Conservation (phyloP, 2,113 vertebrate genomes). For the Manacus vitellinus region DNA sequence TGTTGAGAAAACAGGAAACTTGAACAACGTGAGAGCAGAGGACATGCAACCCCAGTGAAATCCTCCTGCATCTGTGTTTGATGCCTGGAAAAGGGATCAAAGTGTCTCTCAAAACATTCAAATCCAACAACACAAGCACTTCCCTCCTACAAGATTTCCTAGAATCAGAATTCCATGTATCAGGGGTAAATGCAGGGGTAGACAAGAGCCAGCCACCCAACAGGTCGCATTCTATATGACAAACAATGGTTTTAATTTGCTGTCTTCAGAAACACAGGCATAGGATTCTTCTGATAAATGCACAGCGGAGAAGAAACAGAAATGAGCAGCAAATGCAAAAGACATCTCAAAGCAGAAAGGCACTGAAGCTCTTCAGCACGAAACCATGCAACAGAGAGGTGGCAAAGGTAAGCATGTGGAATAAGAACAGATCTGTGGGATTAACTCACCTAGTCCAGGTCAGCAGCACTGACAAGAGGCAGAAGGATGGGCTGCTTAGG, state of each 20-base stretch:
- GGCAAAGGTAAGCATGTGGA: neutral
- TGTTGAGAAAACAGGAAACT: neutral
- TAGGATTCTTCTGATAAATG: neutral
- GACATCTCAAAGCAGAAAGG: neutral
- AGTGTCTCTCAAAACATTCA: neutral
- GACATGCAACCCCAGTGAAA: neutral
- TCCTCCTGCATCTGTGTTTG: neutral
- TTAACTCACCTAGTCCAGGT: neutral
- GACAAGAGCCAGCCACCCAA: neutral
- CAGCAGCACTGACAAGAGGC: neutral
- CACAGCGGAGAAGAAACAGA: neutral
- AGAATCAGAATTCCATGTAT: neutral
- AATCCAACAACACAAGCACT: neutral
- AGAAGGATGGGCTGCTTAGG: neutral
- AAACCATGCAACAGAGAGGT: rapidly evolving
- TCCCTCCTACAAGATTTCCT: neutral
- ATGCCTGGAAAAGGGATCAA: neutral
- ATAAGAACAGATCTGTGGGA: neutral
- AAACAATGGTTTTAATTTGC: neutral
- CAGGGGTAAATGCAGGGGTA: neutral
- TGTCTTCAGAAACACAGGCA: neutral
- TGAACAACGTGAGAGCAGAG: neutral
- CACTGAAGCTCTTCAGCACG: neutral
- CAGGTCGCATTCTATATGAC: neutral
- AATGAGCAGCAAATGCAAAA: neutral